Percentiles rank a stretch among this genome's conserved stretches.
These are phyloP conservation scores for Varanus salvator DNA, from an alignment of 2,113 vertebrate species.

Conservation along the genomic window DNA sequence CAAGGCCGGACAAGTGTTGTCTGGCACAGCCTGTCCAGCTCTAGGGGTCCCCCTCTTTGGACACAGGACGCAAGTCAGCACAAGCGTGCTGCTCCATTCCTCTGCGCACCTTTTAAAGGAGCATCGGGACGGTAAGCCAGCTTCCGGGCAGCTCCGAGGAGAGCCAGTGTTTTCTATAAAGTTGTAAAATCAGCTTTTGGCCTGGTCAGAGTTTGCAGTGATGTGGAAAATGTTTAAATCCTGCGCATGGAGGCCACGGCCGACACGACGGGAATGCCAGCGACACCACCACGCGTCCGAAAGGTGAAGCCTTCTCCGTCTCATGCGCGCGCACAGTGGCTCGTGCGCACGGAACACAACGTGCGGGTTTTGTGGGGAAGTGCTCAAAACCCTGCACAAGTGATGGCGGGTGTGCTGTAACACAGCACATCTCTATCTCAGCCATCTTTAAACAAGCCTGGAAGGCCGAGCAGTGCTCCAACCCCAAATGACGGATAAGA, in stretches of 20 bases:
- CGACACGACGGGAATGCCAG: neutral
- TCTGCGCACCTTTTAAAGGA: neutral
- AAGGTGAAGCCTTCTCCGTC: neutral
- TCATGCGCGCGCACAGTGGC: neutral
- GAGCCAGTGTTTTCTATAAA: neutral
- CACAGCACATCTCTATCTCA: no score
- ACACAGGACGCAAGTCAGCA: neutral
- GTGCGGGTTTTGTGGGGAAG: neutral
- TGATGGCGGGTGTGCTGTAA: no score
- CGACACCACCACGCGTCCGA: neutral
- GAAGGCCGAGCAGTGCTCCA: no score
- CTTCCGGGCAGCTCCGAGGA: neutral
- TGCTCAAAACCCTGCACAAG: neutral
- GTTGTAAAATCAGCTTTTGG: constrained; percentile 2
- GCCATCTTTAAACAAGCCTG: no score
- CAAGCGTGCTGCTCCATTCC: neutral
- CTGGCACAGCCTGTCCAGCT: neutral
- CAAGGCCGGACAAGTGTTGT: neutral
- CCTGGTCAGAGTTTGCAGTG: neutral
- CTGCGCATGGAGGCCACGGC: neutral
- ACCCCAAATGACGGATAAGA: no score
- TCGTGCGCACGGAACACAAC: neutral
- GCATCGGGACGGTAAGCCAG: neutral
- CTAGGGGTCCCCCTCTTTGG: no score
- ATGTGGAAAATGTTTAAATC: constrained; percentile 10